phyloP scores from a whole-genome alignment of 2,113 vertebrate genomes.

The Gracilinanus agilis region DNA sequence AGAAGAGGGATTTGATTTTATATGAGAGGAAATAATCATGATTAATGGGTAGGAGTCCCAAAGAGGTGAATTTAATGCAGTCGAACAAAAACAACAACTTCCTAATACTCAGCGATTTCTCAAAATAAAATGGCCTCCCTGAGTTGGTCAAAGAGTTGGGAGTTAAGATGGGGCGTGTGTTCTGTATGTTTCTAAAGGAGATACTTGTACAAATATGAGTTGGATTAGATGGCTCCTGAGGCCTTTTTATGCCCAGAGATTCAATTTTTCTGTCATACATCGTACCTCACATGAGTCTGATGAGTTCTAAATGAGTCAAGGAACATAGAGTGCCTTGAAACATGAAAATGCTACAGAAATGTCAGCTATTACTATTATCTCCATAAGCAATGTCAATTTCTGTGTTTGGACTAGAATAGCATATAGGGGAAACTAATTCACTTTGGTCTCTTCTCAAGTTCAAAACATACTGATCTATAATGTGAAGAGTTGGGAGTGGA shows the following conservation, averaged over 20 bases:
- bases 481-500: not conserved
- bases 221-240: not conserved
- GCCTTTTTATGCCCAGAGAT: not conserved
- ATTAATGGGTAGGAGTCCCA: not conserved
- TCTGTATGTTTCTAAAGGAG: not conserved
- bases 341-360: not conserved
- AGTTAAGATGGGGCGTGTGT: not conserved
- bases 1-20: not conserved
- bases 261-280: not conserved
- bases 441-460: not conserved
- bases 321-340: not conserved
- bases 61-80: not conserved
- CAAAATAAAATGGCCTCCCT: not conserved
- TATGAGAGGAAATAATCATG: not conserved
- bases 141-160: not conserved
- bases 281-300: not conserved
- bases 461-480: not conserved
- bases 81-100: not conserved
- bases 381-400: not conserved
- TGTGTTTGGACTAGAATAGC: not conserved
- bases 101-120: not conserved
- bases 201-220: not conserved
- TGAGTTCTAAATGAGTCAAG: not conserved
- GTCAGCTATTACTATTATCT: not conserved
- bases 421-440: not conserved